phyloP scores from a whole-genome alignment of 2,113 vertebrate species.

The Eidolon helvum region DNA sequence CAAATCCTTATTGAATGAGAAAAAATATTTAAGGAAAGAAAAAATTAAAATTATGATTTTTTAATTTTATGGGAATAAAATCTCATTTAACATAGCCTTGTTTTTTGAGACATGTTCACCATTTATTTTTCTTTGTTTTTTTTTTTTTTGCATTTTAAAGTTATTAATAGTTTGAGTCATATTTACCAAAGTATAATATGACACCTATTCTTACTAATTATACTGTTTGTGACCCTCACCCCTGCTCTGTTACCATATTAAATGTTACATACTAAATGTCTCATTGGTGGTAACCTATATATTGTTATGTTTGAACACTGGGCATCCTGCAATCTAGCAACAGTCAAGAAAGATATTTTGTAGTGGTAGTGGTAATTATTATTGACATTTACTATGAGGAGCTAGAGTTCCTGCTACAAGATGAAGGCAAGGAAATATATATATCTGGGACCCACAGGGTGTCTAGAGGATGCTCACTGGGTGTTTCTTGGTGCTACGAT shows the following conservation, averaged over 20 bases:
- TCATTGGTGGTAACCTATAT: neutral
- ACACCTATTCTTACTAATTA: neutral
- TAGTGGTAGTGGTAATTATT: neutral
- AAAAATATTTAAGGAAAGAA: neutral
- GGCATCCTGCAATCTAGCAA: neutral
- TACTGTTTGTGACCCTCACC: neutral
- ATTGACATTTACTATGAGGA: neutral
- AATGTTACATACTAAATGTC: neutral
- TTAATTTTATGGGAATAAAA: neutral
- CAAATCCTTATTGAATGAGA: neutral
- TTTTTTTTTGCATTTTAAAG: neutral
- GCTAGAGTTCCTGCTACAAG: neutral
- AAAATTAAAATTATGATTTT: neutral
- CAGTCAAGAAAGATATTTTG: neutral
- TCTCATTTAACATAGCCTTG: neutral
- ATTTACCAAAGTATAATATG: neutral
- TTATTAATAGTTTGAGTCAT: neutral
- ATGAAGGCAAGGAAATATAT: neutral
- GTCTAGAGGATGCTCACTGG: neutral
- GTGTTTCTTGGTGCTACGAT: neutral
- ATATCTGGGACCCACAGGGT: neutral
- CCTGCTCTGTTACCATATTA: neutral
- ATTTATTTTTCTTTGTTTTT: neutral
- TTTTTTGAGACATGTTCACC: neutral
- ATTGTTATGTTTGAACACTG: neutral